Evolutionary conservation across 2,797 vertebrate genomes (phyloP), one percentile per base, ranked within the genome.

Genomic region (Loris lydekkerianus): DNA sequence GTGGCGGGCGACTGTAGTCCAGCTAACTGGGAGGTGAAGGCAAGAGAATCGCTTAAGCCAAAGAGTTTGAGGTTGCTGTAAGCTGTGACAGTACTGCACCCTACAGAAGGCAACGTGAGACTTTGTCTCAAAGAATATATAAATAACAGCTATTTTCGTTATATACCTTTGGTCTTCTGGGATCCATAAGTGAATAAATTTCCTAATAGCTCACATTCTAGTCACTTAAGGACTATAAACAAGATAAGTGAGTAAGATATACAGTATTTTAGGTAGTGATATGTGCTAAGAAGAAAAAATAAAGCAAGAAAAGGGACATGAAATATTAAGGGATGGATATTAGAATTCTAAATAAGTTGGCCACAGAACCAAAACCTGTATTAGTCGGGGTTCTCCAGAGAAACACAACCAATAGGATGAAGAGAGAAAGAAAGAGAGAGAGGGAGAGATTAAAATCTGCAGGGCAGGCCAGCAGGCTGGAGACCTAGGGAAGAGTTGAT

Each of bases 231-330:
- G 73, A 40, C 37, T 67, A 78, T 2, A 65, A 69, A 89, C 31
- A 85, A 94, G 56, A 63, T 83, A 37, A 70, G 86, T 37, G n/a
- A 70, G 25, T 60, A 76, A 87, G 76, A 63, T 56, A 34, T 3
- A 27, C 61, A n/a, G 75, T 25, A 65, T 80, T 72, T 65, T 58
- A 46, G 80, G 80, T 49, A 80, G 46, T 6, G 2, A 67, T 37
- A 70, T 56, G 37, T 65, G n/a, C 58, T 80, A n/a, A 84, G 43
- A 92, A 86, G 65, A 93, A 82, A 81, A 88, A 92, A 60, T 49
- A 87, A 92, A 95, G 46, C 72, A 65, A 46, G 18, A n/a, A 85
- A 37, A 21, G 46, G 10, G 27, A 58, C 37, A 67, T 40, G 81
- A 61, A 76, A 81, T 63, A 15, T 73, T 78, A 80, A 40, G 40